Evolutionary conservation across 2,888 invertebrate genomes (phyloP).

Genomic region (Dynastes grantii): DNA sequence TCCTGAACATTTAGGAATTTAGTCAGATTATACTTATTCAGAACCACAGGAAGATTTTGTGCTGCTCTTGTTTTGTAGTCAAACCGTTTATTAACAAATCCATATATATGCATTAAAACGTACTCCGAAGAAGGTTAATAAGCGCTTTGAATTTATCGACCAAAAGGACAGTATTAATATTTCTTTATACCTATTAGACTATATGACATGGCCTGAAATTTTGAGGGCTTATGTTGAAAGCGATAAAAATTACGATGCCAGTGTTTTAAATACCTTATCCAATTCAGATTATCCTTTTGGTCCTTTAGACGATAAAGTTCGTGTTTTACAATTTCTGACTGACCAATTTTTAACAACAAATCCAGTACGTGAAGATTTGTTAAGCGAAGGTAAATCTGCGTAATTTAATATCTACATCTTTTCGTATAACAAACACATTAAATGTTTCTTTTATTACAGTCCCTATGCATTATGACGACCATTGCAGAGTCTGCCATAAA

Average conservation of each 20-base stretch:
- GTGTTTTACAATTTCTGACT: conserved; percentile 91
- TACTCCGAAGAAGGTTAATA: too few relatives aligned
- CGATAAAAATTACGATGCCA: conserved; percentile 85
- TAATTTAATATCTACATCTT: not conserved
- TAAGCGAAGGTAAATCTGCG: conserved; percentile 85
- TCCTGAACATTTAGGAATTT: too few relatives aligned
- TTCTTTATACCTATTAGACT: conserved; percentile 92
- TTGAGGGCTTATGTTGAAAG: conserved; percentile 92
- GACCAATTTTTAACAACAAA: conserved; percentile 96
- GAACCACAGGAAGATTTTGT: conserved; percentile 97
- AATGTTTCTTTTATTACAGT: conserved; percentile 68
- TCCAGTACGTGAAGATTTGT: conserved; percentile 92
- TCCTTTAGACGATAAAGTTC: conserved; percentile 82
- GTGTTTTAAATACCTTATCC: conserved; percentile 80
- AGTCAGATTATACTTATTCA: conserved; percentile 93
- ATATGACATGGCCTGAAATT: conserved; percentile 97
- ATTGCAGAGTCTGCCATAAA: conserved; percentile 92
- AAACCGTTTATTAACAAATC: too few relatives aligned
- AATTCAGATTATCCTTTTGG: conserved; percentile 92
- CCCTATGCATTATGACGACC: conserved; percentile 93
- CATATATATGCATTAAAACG: too few relatives aligned
- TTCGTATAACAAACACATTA: not conserved
- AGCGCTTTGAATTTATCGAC: too few relatives aligned
- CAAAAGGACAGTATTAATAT: conserved; percentile 98
- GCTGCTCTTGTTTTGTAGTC: conserved; percentile 90